Evolutionary conservation across 2,797 vertebrate genomes (phyloP).

Genomic region (Buceros bicornis): DNA sequence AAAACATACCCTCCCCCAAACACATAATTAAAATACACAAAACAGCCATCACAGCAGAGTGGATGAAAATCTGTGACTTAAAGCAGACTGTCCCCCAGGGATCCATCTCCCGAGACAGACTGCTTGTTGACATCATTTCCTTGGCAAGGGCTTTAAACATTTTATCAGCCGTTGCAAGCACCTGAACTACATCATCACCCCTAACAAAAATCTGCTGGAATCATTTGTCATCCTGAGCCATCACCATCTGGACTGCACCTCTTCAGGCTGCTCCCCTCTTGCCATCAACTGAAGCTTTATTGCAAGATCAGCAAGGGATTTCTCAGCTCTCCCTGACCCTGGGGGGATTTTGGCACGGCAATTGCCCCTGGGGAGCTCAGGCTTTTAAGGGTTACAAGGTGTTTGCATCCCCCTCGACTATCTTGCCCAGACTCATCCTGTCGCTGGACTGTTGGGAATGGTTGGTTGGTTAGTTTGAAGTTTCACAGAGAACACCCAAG

Average conservation of each 20-base stretch:
- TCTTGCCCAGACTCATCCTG: neutral
- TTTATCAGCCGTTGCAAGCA: conserved; percentile 52
- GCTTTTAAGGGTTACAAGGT: neutral
- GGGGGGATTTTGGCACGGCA: neutral
- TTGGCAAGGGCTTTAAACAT: conserved; percentile 41
- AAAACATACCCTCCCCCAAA: neutral
- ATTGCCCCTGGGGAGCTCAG: neutral
- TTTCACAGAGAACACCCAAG: neutral
- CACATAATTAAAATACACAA: conserved; percentile 19
- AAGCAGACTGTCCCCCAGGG: neutral
- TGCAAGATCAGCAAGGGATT: neutral
- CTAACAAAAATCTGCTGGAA: conserved; percentile 39
- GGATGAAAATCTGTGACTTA: neutral
- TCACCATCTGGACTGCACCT: conserved; percentile 12
- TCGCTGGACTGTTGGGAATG: neutral
- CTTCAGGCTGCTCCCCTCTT: neutral
- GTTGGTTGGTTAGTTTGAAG: neutral
- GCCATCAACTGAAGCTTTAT: neutral
- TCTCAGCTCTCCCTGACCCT: neutral
- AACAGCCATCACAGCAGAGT: conserved; percentile 1
- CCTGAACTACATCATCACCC: conserved; percentile 32
- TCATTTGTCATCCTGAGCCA: conserved; percentile 32
- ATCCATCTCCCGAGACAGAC: neutral
- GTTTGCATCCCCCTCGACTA: neutral
- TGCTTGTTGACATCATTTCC: conserved; percentile 44